These are phyloP conservation scores for Onychostruthus taczanowskii DNA, from an alignment of 2,113 vertebrate species.

Conservation along the genomic window DNA sequence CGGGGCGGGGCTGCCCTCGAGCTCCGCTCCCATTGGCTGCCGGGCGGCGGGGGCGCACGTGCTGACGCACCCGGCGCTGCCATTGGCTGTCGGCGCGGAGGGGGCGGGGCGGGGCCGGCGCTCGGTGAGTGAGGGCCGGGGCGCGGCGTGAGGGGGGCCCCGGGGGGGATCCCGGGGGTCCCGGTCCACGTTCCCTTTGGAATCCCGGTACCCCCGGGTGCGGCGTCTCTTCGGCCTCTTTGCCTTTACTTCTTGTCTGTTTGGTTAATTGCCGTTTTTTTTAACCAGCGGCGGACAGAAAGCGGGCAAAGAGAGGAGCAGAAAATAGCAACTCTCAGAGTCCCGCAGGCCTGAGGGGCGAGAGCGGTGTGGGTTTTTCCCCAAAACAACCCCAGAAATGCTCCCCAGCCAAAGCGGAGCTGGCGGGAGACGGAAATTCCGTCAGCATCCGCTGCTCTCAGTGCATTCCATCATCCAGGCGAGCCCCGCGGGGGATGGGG, in stretches of 20 bases:
- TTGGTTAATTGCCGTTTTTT: accelerated
- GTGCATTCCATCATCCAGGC: accelerated
- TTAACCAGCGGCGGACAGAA: neutral
- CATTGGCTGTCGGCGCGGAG: neutral
- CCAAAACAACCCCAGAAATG: neutral
- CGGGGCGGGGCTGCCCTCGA: neutral
- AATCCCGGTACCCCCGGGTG: too few species aligned
- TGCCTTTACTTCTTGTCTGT: too few species aligned
- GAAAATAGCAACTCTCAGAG: too few species aligned
- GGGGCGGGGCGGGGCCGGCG: neutral
- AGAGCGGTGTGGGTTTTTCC: neutral
- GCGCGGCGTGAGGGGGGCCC: neutral
- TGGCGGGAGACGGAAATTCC: neutral
- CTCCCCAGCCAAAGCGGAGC: neutral
- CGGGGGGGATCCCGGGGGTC: neutral
- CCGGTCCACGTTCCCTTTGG: neutral
- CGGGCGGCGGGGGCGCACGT: neutral
- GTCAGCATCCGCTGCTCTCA: accelerated
- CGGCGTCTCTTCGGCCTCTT: neutral
- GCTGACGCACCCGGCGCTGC: neutral
- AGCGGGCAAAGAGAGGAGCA: neutral
- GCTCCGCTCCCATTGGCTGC: neutral
- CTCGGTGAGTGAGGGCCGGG: neutral
- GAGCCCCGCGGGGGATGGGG: accelerated
- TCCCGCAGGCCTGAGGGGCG: neutral